Percentiles rank a stretch among this genome's conserved stretches.
Conservation (phyloP, 2,113 vertebrate genomes). For the Artemisiospiza belli region DNA sequence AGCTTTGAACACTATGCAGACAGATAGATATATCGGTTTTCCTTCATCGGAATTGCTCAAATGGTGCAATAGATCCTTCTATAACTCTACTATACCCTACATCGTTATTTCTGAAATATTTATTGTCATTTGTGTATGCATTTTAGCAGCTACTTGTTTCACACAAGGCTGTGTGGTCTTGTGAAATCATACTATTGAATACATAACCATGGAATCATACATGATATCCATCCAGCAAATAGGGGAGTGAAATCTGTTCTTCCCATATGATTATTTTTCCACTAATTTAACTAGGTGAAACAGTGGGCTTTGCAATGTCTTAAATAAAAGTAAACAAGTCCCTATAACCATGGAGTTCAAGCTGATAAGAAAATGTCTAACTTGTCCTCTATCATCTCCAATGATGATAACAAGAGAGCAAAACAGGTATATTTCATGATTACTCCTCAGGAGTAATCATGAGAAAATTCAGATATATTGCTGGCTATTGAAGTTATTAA, state of each 20-base stretch:
- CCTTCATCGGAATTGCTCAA: not conserved
- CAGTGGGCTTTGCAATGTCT: not conserved
- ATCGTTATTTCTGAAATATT: not conserved
- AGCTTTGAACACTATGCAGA: not conserved
- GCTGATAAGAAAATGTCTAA: not conserved
- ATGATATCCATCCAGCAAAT: not conserved
- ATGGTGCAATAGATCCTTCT: not conserved
- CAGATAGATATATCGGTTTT: not conserved
- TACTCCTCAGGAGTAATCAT: not conserved
- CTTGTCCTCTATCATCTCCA: not conserved
- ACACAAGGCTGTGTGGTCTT: not conserved
- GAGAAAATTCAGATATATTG: not conserved
- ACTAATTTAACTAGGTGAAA: not conserved
- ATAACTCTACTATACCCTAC: not conserved
- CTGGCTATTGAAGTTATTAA: not conserved
- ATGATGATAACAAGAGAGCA: not conserved
- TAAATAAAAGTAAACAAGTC: not conserved
- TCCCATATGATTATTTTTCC: not conserved
- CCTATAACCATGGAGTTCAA: not conserved
- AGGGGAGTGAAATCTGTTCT: not conserved
- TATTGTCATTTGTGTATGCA: not conserved
- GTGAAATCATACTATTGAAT: not conserved
- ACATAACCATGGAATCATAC: not conserved
- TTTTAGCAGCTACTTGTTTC: not conserved
- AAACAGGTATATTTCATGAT: not conserved